Conservation (phyloP, 2,113 vertebrate species). For the Dasyprocta punctata region DNA sequence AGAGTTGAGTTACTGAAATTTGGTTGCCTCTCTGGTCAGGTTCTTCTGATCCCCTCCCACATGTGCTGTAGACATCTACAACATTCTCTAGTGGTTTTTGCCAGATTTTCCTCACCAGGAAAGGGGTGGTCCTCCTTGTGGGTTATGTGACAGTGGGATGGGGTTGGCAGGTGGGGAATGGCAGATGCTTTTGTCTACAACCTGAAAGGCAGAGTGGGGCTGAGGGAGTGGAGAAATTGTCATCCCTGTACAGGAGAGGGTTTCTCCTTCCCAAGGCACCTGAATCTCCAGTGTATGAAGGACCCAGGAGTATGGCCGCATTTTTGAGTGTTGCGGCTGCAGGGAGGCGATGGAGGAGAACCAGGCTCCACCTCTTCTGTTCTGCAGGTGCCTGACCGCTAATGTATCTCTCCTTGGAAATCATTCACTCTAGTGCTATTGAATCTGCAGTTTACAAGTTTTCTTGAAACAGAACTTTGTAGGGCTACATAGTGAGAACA, state of each 20-base stretch:
- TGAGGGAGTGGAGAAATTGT: too few relatives aligned
- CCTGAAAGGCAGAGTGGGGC: neutral
- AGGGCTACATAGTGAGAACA: neutral
- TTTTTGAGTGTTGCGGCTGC: neutral
- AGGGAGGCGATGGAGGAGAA: neutral
- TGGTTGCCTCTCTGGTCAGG: neutral
- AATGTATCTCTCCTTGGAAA: neutral
- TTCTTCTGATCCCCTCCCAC: neutral
- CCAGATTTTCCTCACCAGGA: neutral
- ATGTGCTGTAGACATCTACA: neutral
- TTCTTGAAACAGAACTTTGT: neutral
- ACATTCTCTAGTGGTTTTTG: neutral
- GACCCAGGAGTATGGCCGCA: neutral
- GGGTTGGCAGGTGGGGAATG: neutral
- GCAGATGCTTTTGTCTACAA: neutral
- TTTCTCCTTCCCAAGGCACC: neutral
- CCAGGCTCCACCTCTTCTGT: neutral
- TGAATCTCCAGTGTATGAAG: neutral
- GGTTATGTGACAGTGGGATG: neutral
- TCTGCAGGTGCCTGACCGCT: neutral
- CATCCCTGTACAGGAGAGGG: neutral
- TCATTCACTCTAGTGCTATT: neutral
- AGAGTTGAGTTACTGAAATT: neutral
- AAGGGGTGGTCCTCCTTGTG: neutral
- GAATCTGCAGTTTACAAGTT: neutral